Percentiles rank a stretch among this genome's conserved stretches.
These are phyloP conservation scores for Polydrusus cervinus DNA, from an alignment of 2,888 invertebrate species.

Conservation along the genomic window DNA sequence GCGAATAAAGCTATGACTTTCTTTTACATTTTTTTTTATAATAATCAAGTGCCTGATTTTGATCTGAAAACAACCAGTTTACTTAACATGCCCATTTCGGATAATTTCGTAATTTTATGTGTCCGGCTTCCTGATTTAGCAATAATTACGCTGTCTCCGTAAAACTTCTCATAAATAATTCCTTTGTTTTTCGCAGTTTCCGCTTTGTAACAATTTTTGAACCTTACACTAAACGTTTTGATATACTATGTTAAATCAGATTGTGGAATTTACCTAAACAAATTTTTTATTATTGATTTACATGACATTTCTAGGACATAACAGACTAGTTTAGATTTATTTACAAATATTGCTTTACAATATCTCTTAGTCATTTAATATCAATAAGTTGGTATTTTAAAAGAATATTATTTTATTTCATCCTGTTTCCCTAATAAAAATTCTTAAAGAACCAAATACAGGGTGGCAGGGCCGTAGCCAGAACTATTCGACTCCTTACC, in stretches of 20 bases:
- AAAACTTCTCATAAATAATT: slow-evolving; percentile 48
- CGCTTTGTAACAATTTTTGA: slow-evolving; percentile 31
- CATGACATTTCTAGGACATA: slow-evolving; percentile 23
- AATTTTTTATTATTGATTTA: slow-evolving; percentile 17
- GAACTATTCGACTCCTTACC: no score
- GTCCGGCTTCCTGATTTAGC: slow-evolving; percentile 39
- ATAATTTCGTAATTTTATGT: slow-evolving; percentile 30
- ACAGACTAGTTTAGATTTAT: background rate
- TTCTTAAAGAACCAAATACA: no score
- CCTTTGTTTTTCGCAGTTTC: slow-evolving; percentile 36
- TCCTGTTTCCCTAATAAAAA: no score
- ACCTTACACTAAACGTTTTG: slow-evolving; percentile 23
- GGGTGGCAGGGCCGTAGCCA: no score
- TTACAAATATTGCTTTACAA: background rate
- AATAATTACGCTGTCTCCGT: slow-evolving; percentile 38
- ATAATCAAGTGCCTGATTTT: background rate
- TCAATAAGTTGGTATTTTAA: no score
- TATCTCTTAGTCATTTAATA: background rate
- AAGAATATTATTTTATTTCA: no score
- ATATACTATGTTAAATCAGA: slow-evolving; percentile 18
- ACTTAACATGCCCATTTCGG: slow-evolving; percentile 15
- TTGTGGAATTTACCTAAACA: slow-evolving; percentile 15
- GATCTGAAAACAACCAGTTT: background rate
- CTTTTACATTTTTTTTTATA: no score
- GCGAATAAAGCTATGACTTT: no score